Evolutionary conservation across 2,888 invertebrate species (phyloP).

Genomic region (Cosmia trapezina): DNA sequence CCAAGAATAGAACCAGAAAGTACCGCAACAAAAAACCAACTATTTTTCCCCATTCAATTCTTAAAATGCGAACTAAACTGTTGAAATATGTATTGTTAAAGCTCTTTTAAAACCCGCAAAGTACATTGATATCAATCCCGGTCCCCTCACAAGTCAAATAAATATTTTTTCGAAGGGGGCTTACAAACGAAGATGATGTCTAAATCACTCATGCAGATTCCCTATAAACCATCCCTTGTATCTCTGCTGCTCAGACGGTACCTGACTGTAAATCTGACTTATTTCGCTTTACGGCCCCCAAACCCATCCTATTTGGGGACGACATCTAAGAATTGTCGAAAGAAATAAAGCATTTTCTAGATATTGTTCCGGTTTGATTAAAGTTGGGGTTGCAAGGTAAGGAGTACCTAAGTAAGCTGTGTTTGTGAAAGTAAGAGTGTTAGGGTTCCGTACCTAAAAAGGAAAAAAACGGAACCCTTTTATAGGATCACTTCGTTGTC

Average conservation of each 20-base stretch:
- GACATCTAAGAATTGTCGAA: slow-evolving; percentile 53
- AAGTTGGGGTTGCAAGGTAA: slow-evolving; percentile 27
- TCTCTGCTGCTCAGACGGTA: slow-evolving; percentile 27
- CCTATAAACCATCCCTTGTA: slow-evolving; percentile 54
- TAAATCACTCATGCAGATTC: slow-evolving; percentile 60
- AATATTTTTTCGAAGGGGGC: slow-evolving; percentile 23
- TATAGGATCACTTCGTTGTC: too few relatives aligned
- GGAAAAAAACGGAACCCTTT: too few relatives aligned
- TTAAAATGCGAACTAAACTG: slow-evolving; percentile 1
- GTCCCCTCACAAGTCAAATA: slow-evolving; percentile 34
- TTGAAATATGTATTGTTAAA: slow-evolving; percentile 27
- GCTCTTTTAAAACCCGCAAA: slow-evolving; percentile 9
- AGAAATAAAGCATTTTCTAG: slow-evolving; percentile 42
- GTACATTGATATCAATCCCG: slow-evolving; percentile 7
- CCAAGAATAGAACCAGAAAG: background rate
- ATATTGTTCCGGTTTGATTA: slow-evolving; percentile 46
- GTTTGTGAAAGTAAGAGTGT: background rate
- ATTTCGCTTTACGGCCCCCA: slow-evolving; percentile 55
- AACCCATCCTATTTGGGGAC: slow-evolving; percentile 40
- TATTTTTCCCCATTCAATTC: too few relatives aligned
- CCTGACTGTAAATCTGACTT: slow-evolving; percentile 61
- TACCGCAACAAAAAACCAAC: background rate
- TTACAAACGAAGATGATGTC: slow-evolving; percentile 48
- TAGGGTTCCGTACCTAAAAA: too few relatives aligned
- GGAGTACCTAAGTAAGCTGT: background rate